phyloP scores from a whole-genome alignment of 2,797 vertebrate genomes.

The Ceryle rudis region DNA sequence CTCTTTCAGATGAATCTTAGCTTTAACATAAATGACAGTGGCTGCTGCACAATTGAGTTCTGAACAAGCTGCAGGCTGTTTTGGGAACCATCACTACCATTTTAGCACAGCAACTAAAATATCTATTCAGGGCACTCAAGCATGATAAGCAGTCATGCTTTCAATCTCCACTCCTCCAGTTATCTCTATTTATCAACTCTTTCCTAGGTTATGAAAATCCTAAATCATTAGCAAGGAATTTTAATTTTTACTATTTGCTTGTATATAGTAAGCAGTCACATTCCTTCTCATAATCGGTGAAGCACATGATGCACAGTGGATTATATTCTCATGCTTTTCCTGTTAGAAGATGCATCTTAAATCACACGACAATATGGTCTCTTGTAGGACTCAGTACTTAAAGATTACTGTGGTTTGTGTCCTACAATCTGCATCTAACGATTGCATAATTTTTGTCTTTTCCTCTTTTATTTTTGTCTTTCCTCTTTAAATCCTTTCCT shows the following conservation, averaged over 20 bases:
- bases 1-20: not conserved
- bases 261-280: not conserved
- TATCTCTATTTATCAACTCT: not conserved
- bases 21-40: not conserved
- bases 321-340: not conserved
- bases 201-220: constrained; percentile 11
- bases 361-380: not conserved
- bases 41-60: not conserved
- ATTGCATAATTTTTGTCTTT: not conserved
- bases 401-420: not conserved
- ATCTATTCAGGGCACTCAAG: not conserved
- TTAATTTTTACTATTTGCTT: not conserved
- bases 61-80: constrained; percentile 5
- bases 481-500: not conserved
- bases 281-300: not conserved
- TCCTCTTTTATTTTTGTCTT: not conserved
- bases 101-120: not conserved
- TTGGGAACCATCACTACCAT: not conserved
- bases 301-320: not conserved
- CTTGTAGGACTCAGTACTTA: not conserved
- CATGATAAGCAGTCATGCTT: not conserved
- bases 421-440: not conserved
- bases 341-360: constrained; percentile 20
- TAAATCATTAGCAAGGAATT: constrained; percentile 16
- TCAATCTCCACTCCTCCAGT: not conserved